Base-by-base conservation (phyloP, 2,113 vertebrate genomes). In the Brachyhypopomus occidentalis region DNA sequence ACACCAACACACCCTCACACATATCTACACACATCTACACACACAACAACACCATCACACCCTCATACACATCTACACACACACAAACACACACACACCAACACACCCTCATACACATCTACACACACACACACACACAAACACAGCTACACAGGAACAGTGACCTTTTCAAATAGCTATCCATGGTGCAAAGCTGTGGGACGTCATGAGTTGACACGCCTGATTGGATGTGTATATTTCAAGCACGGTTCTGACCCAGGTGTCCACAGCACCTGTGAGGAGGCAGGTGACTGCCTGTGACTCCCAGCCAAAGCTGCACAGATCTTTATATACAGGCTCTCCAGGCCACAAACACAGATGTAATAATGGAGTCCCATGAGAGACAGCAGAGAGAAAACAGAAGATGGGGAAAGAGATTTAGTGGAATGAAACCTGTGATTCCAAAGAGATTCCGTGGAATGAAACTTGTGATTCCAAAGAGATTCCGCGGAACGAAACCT, bases 311-410 rank as follows among this genome's bases (percentile, higher is more conserved):
- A 67, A 25, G 7, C 23, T 63, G 22, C n/a, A 12, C 41, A 77
- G 23, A 77, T 66, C 41, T 77, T 77, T 23, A 66, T 52, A 77
- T 41, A 69, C 63, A 69, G 48, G 63, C 22, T 67, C 19, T 0
- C 12, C 22, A 58, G 16, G 23, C 22, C 36, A 25, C 55, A 66
- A 48, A 77, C 27, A 58, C 67, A 23, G 12, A 9, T 60, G 36
- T 41, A 45, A 55, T 79, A 56, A 60, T 30, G 67, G 34, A 79
- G 59, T 45, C 41, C 41, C 41, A 41, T 23, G 20, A 30, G 34
- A 72, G 36, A 60, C 45, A 45, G 36, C 16, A 67, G 45, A 23
- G 19, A 36, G 14, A 7, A 0, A 1, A 38, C 6, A 55, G 27
- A 78, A 14, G 23, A 69, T n/a, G 19, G 34, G 0, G 17, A 20